These are phyloP conservation scores for Prosapia bicincta DNA, from an alignment of 2,888 invertebrate species.

Conservation along the genomic window DNA sequence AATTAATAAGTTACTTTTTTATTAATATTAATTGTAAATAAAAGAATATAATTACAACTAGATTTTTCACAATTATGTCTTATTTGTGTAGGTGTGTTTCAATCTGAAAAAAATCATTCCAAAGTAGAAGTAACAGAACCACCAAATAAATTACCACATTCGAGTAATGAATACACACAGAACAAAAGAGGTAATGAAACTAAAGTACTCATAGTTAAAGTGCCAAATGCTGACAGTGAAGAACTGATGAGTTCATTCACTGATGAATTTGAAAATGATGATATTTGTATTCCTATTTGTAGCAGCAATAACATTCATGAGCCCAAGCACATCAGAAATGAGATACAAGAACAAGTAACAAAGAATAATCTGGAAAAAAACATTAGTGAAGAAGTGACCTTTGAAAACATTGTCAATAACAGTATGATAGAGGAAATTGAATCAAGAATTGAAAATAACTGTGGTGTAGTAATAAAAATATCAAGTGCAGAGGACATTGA, in stretches of 20 bases:
- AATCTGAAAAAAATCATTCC: no score
- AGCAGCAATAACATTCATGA: not conserved
- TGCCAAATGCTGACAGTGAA: slow-evolving; percentile 17
- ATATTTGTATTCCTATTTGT: slow-evolving; percentile 20
- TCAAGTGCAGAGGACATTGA: slow-evolving; percentile 25
- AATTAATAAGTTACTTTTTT: no score
- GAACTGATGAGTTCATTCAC: slow-evolving; percentile 5
- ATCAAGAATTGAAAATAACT: slow-evolving; percentile 2
- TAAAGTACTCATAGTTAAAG: slow-evolving; percentile 19
- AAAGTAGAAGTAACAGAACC: no score
- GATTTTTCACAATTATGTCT: no score
- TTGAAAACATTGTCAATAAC: not conserved
- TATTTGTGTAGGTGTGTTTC: no score
- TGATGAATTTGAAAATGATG: slow-evolving; percentile 26
- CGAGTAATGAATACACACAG: no score
- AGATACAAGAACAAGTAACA: slow-evolving; percentile 3
- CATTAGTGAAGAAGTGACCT: not conserved
- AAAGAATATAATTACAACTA: no score
- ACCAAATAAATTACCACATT: no score
- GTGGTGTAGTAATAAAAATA: slow-evolving; percentile 25
- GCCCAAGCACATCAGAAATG: not conserved
- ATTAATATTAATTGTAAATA: no score
- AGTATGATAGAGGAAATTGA: not conserved
- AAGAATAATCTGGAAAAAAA: not conserved
- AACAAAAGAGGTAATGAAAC: slow-evolving; percentile 12